Percentiles rank a stretch among this genome's conserved stretches.
phyloP scores from a whole-genome alignment of 2,797 vertebrate genomes.

The Chelonia mydas region DNA sequence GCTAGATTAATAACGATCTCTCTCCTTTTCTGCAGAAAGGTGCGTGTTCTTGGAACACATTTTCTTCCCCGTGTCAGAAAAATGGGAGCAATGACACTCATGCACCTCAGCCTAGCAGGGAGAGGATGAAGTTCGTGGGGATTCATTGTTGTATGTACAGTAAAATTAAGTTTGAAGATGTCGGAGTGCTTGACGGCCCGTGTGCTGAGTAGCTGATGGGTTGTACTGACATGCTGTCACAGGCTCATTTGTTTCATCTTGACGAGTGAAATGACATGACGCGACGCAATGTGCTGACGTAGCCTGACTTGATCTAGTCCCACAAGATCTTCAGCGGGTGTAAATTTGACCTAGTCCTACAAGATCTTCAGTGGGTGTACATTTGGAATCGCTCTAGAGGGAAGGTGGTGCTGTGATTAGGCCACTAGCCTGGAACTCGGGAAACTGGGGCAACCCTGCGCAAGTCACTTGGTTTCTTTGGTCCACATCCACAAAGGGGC shows the following conservation, averaged over 20 bases:
- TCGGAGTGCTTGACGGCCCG: background rate
- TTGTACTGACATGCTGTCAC: background rate
- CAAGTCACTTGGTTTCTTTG: background rate
- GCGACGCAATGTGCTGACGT: background rate
- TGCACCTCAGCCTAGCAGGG: rapidly evolving
- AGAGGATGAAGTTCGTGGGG: background rate
- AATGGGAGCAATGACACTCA: background rate
- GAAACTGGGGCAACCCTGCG: background rate
- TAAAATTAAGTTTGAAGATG: background rate
- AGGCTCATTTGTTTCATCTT: background rate
- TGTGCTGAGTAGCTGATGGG: background rate
- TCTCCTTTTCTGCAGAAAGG: rapidly evolving
- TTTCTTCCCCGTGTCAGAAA: background rate
- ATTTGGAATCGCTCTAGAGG: background rate
- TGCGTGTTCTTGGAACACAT: background rate
- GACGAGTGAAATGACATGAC: background rate
- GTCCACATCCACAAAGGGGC: background rate
- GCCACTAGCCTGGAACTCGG: background rate
- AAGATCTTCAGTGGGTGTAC: background rate
- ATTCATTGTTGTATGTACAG: background rate
- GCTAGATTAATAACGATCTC: rapidly evolving
- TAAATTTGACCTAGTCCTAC: background rate
- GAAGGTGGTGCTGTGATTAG: background rate
- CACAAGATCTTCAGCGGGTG: background rate
- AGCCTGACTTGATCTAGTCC: background rate